Evolutionary conservation across 2,888 invertebrate genomes (phyloP).

Genomic region (Sympetrum striolatum): DNA sequence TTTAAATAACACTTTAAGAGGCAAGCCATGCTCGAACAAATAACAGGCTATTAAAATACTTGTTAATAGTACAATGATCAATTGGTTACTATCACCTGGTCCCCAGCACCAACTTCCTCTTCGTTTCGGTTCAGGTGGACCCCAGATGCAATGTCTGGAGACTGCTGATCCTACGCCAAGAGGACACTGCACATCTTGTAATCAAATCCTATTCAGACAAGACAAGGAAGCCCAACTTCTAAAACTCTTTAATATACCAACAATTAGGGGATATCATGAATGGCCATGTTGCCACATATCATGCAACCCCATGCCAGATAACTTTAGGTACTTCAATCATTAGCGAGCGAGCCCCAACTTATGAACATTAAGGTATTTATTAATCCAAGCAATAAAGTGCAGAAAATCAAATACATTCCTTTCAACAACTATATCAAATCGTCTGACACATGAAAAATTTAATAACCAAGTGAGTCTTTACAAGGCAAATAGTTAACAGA

Average conservation of each 20-base stretch:
- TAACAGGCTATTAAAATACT: neutral
- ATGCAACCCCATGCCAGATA: constrained; percentile 31
- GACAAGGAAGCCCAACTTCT: constrained; percentile 44
- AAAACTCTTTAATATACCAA: neutral
- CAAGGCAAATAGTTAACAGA: neutral
- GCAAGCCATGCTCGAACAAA: too few relatives aligned
- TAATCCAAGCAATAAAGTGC: too few relatives aligned
- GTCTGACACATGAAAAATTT: neutral
- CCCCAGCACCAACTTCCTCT: constrained; percentile 96
- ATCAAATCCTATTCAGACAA: constrained; percentile 86
- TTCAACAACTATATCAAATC: too few relatives aligned
- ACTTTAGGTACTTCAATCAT: too few relatives aligned
- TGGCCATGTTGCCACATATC: constrained; percentile 1
- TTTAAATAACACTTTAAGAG: neutral
- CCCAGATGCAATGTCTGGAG: constrained; percentile 95
- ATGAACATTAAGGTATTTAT: too few relatives aligned
- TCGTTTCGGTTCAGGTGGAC: constrained; percentile 94
- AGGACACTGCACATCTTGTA: constrained; percentile 99
- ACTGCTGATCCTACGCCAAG: constrained; percentile 96
- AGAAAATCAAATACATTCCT: too few relatives aligned
- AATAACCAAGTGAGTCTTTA: neutral
- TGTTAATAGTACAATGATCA: neutral
- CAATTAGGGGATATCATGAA: neutral
- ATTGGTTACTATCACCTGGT: constrained; percentile 77
- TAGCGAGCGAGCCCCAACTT: too few relatives aligned